Evolutionary conservation across 2,888 invertebrate genomes (phyloP), one percentile per base, ranked within the genome.

Genomic region (Eristalinus aeneus): DNA sequence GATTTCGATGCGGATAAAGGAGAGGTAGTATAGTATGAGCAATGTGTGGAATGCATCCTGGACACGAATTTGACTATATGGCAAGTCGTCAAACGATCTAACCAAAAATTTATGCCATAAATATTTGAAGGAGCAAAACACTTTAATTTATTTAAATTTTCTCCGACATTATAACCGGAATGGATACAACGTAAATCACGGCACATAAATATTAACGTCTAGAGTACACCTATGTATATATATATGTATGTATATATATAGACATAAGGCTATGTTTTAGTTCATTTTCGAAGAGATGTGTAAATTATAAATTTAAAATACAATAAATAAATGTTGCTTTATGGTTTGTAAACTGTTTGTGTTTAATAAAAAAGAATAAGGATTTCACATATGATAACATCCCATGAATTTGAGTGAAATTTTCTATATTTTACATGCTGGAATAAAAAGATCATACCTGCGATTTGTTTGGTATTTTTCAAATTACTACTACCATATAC

Each of bases 271-370:
- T 56, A 56, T 56, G 22, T 56, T 56, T 56, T 56, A 64, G 36
- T 39, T 76, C 68, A 65, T 56, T 74, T 68, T 23, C 36, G 23
- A 32, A 31, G 63, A 64, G 56, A 71, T 77, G 56, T 77, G 77
- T 36, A 39, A 22, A 64, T 58, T 23, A 23, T 78, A 34, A n/a
- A n/a, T 78, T 65, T 23, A 71, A 36, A 56, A 58, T 63, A 72
- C 22, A 71, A 34, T 60, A 72, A 67, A 78, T 78, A 78, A 78
- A 71, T 71, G 76, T 78, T 78, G 71, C 58, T 65, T 67, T 46
- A 60, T 72, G 65, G 58, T 72, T 72, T 78, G 20, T 60, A 65
- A 78, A 23, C 6, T 34, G 61, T 54, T 46, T 65, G 58, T 12
- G 61, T n/a, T 64, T 54, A 56, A 64, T 74, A 27, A 27, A 27